phyloP scores from a whole-genome alignment of 2,888 invertebrate genomes.

The Tinea semifulvella region DNA sequence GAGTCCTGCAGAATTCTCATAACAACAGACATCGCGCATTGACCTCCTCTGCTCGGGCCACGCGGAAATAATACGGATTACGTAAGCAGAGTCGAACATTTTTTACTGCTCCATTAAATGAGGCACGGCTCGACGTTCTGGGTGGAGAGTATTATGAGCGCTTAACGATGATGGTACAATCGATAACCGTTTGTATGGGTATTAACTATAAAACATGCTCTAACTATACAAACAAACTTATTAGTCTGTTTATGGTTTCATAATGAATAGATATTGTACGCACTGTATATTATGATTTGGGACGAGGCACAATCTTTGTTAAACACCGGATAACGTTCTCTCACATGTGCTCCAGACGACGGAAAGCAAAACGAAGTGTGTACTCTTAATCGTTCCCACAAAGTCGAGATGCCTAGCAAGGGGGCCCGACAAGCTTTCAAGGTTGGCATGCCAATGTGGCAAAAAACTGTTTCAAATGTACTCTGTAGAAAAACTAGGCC shows the following conservation, averaged over 20 bases:
- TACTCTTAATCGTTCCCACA: conserved; percentile 55
- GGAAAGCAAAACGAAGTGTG: conserved; percentile 41
- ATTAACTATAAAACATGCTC: too few species aligned
- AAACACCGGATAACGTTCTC: conserved; percentile 44
- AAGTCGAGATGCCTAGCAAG: conserved; percentile 32
- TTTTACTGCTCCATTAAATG: conserved; percentile 65
- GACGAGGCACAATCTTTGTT: conserved; percentile 26
- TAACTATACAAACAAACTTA: neutral
- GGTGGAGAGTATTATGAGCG: conserved; percentile 40
- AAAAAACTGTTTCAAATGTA: conserved; percentile 42
- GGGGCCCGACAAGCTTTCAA: conserved; percentile 52
- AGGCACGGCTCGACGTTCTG: conserved; percentile 50
- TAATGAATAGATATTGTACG: neutral
- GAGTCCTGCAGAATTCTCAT: conserved; percentile 5
- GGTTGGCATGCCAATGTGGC: conserved; percentile 52
- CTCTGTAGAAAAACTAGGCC: conserved; percentile 38
- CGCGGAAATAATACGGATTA: conserved; percentile 63
- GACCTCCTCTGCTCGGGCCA: conserved; percentile 41
- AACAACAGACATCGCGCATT: conserved; percentile 29
- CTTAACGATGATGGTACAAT: conserved; percentile 9
- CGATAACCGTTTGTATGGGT: too few species aligned
- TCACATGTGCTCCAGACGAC: conserved; percentile 57
- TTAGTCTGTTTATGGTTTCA: neutral
- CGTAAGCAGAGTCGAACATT: conserved; percentile 64
- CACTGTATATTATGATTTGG: conserved; percentile 17